A percentile compares a stretch with the other conserved stretches of the same genome.
phyloP scores from a whole-genome alignment of 1,140 invertebrate species.

The Potamilus streckersoni region DNA sequence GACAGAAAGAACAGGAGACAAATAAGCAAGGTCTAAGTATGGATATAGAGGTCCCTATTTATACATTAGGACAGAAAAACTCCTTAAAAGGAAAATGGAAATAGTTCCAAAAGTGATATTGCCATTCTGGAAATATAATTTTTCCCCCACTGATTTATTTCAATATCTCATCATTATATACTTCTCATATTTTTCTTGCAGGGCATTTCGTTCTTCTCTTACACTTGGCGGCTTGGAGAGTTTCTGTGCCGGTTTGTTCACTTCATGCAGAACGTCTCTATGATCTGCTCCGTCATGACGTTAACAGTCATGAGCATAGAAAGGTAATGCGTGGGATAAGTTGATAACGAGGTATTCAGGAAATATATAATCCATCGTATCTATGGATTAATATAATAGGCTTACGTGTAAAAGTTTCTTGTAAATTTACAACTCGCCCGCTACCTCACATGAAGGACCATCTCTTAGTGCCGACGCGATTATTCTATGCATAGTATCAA shows the following conservation, averaged over 20 bases:
- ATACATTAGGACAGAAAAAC: too few species aligned
- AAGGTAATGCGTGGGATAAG: slow-evolving; percentile 70
- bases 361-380: background rate
- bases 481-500: background rate
- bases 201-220: slow-evolving; percentile 81
- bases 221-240: slow-evolving; percentile 79
- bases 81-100: too few species aligned
- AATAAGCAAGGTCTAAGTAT: too few species aligned
- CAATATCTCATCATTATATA: background rate
- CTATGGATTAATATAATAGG: background rate
- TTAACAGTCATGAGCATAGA: slow-evolving; percentile 84
- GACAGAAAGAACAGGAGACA: too few species aligned
- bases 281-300: slow-evolving; percentile 82
- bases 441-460: background rate
- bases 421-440: background rate
- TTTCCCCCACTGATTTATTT: too few species aligned
- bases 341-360: background rate
- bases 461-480: background rate
- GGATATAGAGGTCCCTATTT: too few species aligned
- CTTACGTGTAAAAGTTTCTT: background rate
- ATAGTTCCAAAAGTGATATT: too few species aligned
- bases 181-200: slow-evolving; percentile 64
- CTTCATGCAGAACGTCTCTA: slow-evolving; percentile 82
- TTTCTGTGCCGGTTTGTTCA: slow-evolving; percentile 81
- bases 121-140: too few species aligned